These are phyloP conservation scores for Oryzaephilus surinamensis DNA, from an alignment of 1,140 invertebrate genomes.

Conservation along the genomic window DNA sequence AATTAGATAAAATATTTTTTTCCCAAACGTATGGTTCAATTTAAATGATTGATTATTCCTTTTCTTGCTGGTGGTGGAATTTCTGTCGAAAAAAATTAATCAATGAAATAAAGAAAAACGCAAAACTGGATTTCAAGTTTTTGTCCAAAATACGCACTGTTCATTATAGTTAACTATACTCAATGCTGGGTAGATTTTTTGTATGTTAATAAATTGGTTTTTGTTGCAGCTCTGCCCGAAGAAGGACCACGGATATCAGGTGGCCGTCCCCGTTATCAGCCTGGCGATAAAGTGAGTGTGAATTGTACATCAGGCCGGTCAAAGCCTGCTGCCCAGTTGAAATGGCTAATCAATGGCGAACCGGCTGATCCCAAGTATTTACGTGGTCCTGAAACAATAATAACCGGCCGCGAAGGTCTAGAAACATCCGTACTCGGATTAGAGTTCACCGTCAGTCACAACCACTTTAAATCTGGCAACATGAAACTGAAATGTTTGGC, in stretches of 20 bases:
- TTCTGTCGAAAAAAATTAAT: no score
- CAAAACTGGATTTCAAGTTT: no score
- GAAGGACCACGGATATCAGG: constrained; percentile 74
- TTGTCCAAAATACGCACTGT: no score
- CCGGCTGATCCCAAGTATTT: constrained; percentile 46
- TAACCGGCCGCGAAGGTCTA: constrained; percentile 46
- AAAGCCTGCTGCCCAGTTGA: constrained; percentile 69
- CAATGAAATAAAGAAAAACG: no score
- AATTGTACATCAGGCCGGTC: constrained; percentile 76
- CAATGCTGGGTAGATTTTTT: no score
- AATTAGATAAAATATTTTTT: no score
- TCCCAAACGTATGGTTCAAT: no score
- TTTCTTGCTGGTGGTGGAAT: no score
- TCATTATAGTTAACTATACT: no score
- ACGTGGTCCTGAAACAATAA: constrained; percentile 1
- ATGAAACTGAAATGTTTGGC: constrained; percentile 81
- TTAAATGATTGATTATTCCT: no score
- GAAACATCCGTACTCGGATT: constrained; percentile 53
- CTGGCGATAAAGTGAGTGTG: constrained; percentile 67
- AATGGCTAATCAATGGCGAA: constrained; percentile 82
- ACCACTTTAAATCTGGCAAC: constrained; percentile 71
- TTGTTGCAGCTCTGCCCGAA: constrained; percentile 60
- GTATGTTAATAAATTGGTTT: no score
- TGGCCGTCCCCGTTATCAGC: constrained; percentile 65
- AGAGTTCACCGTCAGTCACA: constrained; percentile 60